Conservation (phyloP, 2,888 invertebrate genomes). For the Alcis repandata region DNA sequence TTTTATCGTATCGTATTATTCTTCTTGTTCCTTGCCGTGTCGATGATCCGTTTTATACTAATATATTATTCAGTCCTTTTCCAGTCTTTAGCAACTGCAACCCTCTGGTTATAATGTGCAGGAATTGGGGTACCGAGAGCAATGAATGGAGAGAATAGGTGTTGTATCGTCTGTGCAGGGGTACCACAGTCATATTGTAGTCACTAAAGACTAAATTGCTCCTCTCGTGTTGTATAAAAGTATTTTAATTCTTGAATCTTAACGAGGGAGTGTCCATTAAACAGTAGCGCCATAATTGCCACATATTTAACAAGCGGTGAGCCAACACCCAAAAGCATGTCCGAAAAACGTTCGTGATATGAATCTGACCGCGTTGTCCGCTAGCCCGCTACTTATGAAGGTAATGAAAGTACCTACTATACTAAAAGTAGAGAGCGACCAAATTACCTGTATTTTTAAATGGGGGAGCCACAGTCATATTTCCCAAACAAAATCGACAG, state of each 20-base stretch:
- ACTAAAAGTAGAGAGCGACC: background rate
- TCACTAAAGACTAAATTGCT: too few relatives aligned
- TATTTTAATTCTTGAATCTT: background rate
- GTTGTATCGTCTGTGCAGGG: too few relatives aligned
- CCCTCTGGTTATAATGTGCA: too few relatives aligned
- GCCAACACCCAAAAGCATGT: slow-evolving; percentile 27
- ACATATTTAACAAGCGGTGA: slow-evolving; percentile 30
- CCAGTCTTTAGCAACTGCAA: too few relatives aligned
- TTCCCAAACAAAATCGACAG: background rate
- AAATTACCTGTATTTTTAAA: background rate
- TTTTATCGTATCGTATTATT: too few relatives aligned
- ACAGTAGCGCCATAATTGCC: slow-evolving; percentile 15
- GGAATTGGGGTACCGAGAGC: too few relatives aligned
- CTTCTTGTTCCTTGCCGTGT: too few relatives aligned
- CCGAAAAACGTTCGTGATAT: slow-evolving; percentile 29
- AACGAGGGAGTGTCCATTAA: slow-evolving; percentile 2
- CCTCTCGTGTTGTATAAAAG: background rate
- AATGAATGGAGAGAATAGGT: too few relatives aligned
- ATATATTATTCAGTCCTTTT: too few relatives aligned
- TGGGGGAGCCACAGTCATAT: background rate
- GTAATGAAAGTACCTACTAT: slow-evolving; percentile 8
- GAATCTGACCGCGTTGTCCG: slow-evolving; percentile 36
- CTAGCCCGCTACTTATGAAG: slow-evolving; percentile 12
- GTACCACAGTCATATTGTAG: too few relatives aligned
- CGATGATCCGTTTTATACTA: too few relatives aligned